Conservation (phyloP, 1,140 invertebrate species). For the Atopsyche davidsoni region DNA sequence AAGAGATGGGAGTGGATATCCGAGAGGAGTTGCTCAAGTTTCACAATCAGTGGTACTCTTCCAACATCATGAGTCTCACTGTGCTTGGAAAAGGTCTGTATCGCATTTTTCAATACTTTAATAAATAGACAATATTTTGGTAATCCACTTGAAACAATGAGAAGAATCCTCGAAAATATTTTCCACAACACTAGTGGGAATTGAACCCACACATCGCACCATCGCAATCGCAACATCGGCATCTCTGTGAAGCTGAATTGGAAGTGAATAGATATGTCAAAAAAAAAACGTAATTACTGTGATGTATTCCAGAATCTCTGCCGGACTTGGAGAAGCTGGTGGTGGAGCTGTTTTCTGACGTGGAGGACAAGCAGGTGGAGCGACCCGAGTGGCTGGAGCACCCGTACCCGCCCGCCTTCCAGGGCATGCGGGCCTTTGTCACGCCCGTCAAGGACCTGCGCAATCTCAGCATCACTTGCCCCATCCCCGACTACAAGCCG, state of each 20-base stretch:
- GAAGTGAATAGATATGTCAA: too few relatives aligned
- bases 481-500: slow-evolving; percentile 75
- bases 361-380: slow-evolving; percentile 72
- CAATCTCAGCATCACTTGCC: slow-evolving; percentile 82
- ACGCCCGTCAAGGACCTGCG: slow-evolving; percentile 92
- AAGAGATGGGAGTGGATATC: slow-evolving; percentile 73
- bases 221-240: too few relatives aligned
- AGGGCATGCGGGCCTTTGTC: slow-evolving; percentile 62
- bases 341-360: slow-evolving; percentile 66
- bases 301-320: slow-evolving; percentile 61
- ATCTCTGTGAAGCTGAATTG: too few relatives aligned
- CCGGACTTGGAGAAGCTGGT: slow-evolving; percentile 82
- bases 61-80: slow-evolving; percentile 81
- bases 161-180: too few relatives aligned
- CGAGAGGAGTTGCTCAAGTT: slow-evolving; percentile 85
- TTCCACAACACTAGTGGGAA: too few relatives aligned
- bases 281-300: too few relatives aligned
- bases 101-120: slow-evolving; percentile 12
- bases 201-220: too few relatives aligned
- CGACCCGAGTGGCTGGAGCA: slow-evolving; percentile 71
- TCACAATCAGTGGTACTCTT: slow-evolving; percentile 87
- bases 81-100: slow-evolving; percentile 81
- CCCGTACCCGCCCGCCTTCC: slow-evolving; percentile 69
- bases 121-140: too few relatives aligned
- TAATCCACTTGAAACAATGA: too few relatives aligned